Conservation (phyloP, 2,888 invertebrate species). For the Cyaniris semiargus region DNA sequence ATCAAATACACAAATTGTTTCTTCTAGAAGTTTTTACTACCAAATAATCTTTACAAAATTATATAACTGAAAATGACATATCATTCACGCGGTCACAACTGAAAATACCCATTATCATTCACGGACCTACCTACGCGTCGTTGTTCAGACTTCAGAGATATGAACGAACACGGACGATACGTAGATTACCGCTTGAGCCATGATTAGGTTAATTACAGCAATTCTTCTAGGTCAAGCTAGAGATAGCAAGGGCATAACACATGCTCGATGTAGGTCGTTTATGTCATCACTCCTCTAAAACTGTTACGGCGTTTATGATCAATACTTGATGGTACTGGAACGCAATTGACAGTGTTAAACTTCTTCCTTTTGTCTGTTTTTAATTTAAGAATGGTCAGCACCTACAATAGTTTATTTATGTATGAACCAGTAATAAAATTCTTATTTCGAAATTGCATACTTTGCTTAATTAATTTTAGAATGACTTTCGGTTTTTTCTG, state of each 20-base stretch:
- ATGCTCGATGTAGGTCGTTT: constrained; percentile 33
- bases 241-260: constrained; percentile 52
- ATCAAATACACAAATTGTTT: not conserved
- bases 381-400: not conserved
- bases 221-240: constrained; percentile 66
- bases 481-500: not conserved
- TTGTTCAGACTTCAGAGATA: not conserved
- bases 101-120: constrained; percentile 11
- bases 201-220: constrained; percentile 61
- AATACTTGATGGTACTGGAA: not conserved
- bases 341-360: not conserved
- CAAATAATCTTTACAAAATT: not conserved
- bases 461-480: not conserved
- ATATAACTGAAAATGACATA: not conserved
- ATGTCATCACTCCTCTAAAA: constrained; percentile 20
- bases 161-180: constrained; percentile 13
- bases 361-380: not conserved
- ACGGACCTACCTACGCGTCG: not conserved
- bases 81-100: not conserved
- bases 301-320: not conserved
- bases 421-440: not conserved
- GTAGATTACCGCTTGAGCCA: constrained; percentile 43
- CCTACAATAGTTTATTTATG: not conserved
- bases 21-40: not conserved
- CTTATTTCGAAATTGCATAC: not conserved